phyloP scores from a whole-genome alignment of 2,888 invertebrate species.

The Melolontha melolontha region DNA sequence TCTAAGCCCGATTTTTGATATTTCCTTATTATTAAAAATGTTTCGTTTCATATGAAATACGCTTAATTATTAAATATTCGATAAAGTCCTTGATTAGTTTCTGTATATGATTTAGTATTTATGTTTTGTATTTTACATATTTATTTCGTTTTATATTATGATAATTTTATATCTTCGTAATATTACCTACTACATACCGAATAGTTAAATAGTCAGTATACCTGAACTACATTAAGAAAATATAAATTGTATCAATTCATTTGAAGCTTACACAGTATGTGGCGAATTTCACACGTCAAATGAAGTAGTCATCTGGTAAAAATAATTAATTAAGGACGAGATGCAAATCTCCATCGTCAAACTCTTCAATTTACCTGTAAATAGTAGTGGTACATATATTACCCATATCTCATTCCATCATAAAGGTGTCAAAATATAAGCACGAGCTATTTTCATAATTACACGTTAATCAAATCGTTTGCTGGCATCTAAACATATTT shows the following conservation, averaged over 20 bases:
- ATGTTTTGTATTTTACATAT: too few relatives aligned
- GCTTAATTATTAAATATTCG: too few relatives aligned
- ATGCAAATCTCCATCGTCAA: slow-evolving; percentile 48
- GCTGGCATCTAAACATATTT: slow-evolving; percentile 47
- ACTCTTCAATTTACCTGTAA: slow-evolving; percentile 53
- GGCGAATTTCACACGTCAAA: slow-evolving; percentile 24
- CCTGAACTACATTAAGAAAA: too few relatives aligned
- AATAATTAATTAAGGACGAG: slow-evolving; percentile 45
- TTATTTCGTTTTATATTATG: too few relatives aligned
- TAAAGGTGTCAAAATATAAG: slow-evolving; percentile 52
- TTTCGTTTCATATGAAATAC: too few relatives aligned
- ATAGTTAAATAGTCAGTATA: too few relatives aligned
- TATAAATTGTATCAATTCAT: neutral
- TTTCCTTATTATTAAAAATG: too few relatives aligned
- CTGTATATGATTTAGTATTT: too few relatives aligned
- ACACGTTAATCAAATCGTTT: slow-evolving; percentile 47
- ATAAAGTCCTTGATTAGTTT: too few relatives aligned
- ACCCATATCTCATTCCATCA: slow-evolving; percentile 48
- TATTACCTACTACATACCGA: too few relatives aligned
- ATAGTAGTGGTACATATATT: slow-evolving; percentile 47
- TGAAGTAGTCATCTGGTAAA: slow-evolving; percentile 45
- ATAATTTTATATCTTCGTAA: too few relatives aligned
- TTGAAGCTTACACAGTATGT: neutral
- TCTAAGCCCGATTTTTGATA: too few relatives aligned
- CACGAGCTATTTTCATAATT: slow-evolving; percentile 53